These are phyloP conservation scores for Rattus rattus DNA, from an alignment of 2,113 vertebrate genomes.

Conservation along the genomic window DNA sequence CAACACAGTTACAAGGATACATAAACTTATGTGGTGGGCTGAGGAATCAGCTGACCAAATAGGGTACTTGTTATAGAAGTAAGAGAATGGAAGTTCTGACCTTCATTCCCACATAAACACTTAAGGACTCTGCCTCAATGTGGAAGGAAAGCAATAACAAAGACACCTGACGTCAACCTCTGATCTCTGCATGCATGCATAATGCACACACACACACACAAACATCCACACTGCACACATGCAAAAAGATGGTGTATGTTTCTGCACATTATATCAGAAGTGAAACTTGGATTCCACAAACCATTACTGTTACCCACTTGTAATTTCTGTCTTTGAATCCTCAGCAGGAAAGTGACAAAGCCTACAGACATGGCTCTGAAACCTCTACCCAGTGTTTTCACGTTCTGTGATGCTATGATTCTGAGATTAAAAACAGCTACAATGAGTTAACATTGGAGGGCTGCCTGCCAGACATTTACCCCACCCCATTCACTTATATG, in stretches of 20 bases:
- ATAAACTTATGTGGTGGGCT: not conserved
- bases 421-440: conserved; percentile 8
- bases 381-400: not conserved
- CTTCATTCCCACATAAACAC: not conserved
- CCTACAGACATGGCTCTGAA: not conserved
- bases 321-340: not conserved
- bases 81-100: no score
- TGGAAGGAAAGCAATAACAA: not conserved
- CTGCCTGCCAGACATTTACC: not conserved
- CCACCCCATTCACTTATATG: not conserved
- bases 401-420: not conserved
- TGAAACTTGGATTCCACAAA: not conserved
- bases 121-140: not conserved
- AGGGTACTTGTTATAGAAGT: no score
- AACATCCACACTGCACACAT: not conserved
- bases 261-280: not conserved
- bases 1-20: not conserved
- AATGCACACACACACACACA: no score
- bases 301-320: not conserved
- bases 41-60: not conserved
- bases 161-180: not conserved
- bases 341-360: not conserved
- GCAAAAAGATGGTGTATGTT: not conserved
- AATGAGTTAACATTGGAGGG: not conserved
- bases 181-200: not conserved